These are phyloP conservation scores for Cettia cetti DNA, from an alignment of 2,113 vertebrate genomes.

Conservation along the genomic window DNA sequence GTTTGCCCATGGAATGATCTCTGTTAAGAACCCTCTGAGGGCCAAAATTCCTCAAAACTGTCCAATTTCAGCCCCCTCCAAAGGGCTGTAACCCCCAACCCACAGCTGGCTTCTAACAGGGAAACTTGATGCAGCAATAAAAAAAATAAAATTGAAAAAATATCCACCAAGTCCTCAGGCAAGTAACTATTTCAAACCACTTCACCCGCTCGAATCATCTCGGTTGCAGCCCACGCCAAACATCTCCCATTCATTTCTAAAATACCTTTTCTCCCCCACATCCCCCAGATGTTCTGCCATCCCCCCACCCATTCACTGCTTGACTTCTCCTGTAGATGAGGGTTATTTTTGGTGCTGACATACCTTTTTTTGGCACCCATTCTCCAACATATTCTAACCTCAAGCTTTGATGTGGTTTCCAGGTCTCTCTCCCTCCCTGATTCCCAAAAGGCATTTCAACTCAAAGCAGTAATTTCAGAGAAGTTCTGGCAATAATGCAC, in stretches of 20 bases:
- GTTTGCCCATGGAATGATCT: background rate
- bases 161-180: conserved; percentile 1
- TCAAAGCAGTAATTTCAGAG: conserved; percentile 59
- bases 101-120: background rate
- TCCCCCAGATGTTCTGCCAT: background rate
- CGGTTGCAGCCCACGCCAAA: background rate
- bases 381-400: conserved; percentile 54
- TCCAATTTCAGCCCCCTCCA: background rate
- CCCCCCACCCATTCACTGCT: background rate
- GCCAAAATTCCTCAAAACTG: background rate
- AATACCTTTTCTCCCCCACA: conserved; percentile 13
- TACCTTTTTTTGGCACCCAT: conserved; percentile 54
- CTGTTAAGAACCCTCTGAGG: background rate
- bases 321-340: conserved; percentile 27
- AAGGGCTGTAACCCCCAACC: background rate
- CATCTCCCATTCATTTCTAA: conserved; percentile 12
- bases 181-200: background rate
- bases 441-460: conserved; percentile 62
- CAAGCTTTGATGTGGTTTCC: conserved; percentile 67
- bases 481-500: conserved; percentile 8
- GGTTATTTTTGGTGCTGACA: conserved; percentile 63
- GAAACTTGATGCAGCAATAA: background rate
- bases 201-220: background rate
- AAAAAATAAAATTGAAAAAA: background rate
- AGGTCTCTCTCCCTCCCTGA: conserved; percentile 15